Conservation (phyloP, 2,797 vertebrate species). For the Numenius phaeopus region DNA sequence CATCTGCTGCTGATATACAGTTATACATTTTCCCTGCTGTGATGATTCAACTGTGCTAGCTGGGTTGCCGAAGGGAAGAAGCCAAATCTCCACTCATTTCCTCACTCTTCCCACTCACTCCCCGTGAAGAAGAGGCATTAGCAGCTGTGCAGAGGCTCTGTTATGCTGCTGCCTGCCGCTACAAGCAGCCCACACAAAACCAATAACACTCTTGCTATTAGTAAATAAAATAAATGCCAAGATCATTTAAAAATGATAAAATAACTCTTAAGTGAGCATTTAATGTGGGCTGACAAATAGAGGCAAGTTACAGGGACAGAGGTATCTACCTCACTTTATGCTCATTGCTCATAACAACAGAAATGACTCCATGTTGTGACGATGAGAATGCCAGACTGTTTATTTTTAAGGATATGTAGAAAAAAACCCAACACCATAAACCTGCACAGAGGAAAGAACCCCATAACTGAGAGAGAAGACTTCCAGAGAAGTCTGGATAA, state of each 20-base stretch:
- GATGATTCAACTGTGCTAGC: conserved; percentile 52
- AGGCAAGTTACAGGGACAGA: not conserved
- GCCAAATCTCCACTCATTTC: conserved; percentile 48
- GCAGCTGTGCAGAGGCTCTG: conserved; percentile 33
- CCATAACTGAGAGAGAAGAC: not conserved
- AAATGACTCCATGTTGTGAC: not conserved
- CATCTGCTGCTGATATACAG: conserved; percentile 10
- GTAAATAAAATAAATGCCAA: conserved; percentile 58
- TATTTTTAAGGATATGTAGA: not conserved
- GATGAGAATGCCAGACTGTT: not conserved
- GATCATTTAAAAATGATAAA: conserved; percentile 40
- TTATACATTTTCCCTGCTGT: conserved; percentile 33
- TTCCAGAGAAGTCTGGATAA: too few relatives aligned
- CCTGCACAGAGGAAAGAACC: not conserved
- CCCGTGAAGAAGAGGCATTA: not conserved
- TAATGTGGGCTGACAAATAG: not conserved
- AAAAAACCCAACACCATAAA: accelerated
- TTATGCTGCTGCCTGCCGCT: not conserved
- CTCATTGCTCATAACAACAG: not conserved
- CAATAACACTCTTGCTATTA: not conserved
- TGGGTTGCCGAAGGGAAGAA: not conserved
- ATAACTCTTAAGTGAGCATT: conserved; percentile 24
- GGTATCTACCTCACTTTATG: not conserved
- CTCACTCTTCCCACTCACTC: conserved; percentile 52
- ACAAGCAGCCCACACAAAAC: conserved; percentile 30